These are phyloP conservation scores for Psittacula echo DNA, from an alignment of 2,797 vertebrate genomes.

Conservation along the genomic window DNA sequence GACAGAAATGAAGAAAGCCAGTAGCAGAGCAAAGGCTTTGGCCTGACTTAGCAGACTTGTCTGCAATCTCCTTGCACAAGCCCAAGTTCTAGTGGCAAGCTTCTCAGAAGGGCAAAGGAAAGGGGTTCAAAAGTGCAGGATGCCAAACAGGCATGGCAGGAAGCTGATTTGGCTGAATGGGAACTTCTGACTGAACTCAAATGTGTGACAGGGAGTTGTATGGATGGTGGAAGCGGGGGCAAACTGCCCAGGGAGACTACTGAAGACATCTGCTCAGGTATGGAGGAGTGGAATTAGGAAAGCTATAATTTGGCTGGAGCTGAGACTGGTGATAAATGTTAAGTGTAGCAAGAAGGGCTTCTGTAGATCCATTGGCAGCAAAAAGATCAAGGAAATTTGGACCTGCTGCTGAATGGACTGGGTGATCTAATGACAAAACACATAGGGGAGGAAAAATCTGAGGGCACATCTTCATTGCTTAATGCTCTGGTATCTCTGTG, in stretches of 20 bases:
- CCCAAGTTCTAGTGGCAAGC: background rate
- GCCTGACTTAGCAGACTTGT: background rate
- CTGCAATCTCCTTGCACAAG: too few species aligned
- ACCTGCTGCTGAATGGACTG: background rate
- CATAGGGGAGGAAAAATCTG: accelerated
- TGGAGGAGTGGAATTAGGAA: background rate
- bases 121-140: background rate
- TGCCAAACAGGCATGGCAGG: background rate
- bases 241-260: background rate
- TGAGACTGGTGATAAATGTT: background rate
- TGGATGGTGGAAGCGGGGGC: background rate
- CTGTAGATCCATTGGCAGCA: background rate
- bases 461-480: background rate
- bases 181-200: background rate
- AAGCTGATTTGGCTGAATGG: background rate
- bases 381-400: background rate
- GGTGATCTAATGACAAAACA: background rate
- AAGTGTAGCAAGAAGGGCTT: background rate
- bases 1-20: background rate
- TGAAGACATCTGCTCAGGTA: background rate
- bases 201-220: background rate
- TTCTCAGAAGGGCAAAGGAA: background rate
- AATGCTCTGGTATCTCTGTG: background rate
- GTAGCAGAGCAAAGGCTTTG: background rate
- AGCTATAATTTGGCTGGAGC: background rate